These are phyloP conservation scores for Neostethus bicornis DNA, from an alignment of 2,797 vertebrate genomes.

Conservation along the genomic window DNA sequence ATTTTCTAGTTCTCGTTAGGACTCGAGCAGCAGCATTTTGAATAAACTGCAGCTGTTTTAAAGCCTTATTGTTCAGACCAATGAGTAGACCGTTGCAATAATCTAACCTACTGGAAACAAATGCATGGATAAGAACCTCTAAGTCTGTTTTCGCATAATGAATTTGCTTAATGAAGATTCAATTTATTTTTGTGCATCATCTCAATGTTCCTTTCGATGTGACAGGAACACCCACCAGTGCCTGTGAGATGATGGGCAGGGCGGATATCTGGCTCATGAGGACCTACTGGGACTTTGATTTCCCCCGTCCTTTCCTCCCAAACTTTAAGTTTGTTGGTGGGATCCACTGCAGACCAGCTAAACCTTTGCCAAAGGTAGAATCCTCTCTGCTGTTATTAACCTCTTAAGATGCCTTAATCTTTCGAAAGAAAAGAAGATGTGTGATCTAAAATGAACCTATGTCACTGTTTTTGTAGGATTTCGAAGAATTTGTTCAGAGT, in stretches of 20 bases:
- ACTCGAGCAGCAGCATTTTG: no score
- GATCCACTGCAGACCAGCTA: conserved; percentile 89
- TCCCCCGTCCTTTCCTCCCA: conserved; percentile 86
- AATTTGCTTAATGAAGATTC: no score
- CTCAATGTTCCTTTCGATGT: conserved; percentile 11
- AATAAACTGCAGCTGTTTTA: no score
- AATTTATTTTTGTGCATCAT: no score
- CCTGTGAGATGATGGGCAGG: conserved; percentile 85
- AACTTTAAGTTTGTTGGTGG: conserved; percentile 95
- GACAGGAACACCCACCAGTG: conserved; percentile 60
- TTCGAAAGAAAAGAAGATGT: neutral
- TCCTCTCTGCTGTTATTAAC: neutral
- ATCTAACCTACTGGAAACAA: no score
- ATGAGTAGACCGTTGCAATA: no score
- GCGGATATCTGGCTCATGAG: conserved; percentile 92
- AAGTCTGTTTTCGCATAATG: no score
- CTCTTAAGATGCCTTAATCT: no score
- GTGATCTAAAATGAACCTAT: neutral
- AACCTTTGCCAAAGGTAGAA: conserved; percentile 86
- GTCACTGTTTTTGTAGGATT: conserved; percentile 76
- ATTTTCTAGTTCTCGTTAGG: no score
- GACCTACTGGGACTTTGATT: conserved; percentile 95
- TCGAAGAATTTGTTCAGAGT: conserved; percentile 91
- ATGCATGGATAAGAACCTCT: no score
- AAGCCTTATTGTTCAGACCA: no score